These are phyloP conservation scores for Atherinomorus stipes DNA, from an alignment of 2,113 vertebrate species.

Conservation along the genomic window DNA sequence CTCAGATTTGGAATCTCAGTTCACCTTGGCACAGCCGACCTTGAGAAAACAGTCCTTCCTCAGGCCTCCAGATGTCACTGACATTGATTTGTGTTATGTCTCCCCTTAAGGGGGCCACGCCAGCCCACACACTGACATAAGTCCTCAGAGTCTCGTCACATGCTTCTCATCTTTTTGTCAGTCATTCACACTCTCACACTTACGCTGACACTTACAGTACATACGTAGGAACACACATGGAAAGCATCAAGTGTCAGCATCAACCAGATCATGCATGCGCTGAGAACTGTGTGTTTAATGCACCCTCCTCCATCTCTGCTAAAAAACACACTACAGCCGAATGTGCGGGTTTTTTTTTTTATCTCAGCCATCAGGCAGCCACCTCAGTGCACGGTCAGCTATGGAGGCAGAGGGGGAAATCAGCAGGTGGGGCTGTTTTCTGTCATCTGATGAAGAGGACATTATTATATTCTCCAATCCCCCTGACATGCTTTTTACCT, in stretches of 20 bases:
- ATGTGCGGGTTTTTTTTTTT: conserved; percentile 46
- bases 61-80: conserved; percentile 69
- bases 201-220: not conserved
- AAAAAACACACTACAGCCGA: not conserved
- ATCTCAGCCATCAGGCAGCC: conserved; percentile 16
- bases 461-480: conserved; percentile 22
- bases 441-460: conserved; percentile 42
- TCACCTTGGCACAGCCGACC: conserved; percentile 76
- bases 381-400: conserved; percentile 41
- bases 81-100: conserved; percentile 60
- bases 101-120: conserved; percentile 45
- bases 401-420: conserved; percentile 45
- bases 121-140: conserved; percentile 26
- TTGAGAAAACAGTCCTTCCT: conserved; percentile 73
- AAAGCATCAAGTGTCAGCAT: conserved; percentile 9
- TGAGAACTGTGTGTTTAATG: conserved; percentile 21
- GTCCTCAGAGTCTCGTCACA: conserved; percentile 26
- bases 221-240: not conserved
- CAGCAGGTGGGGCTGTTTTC: conserved; percentile 61
- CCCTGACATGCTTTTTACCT: conserved; percentile 1
- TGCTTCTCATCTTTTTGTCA: conserved; percentile 19
- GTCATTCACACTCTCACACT: conserved; percentile 15
- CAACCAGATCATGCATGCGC: not conserved
- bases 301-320: conserved; percentile 21
- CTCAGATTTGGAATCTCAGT: conserved; percentile 55